Evolutionary conservation across 2,888 invertebrate species (phyloP), one percentile per base, ranked within the genome.

Genomic region (Campopleginae sp.): DNA sequence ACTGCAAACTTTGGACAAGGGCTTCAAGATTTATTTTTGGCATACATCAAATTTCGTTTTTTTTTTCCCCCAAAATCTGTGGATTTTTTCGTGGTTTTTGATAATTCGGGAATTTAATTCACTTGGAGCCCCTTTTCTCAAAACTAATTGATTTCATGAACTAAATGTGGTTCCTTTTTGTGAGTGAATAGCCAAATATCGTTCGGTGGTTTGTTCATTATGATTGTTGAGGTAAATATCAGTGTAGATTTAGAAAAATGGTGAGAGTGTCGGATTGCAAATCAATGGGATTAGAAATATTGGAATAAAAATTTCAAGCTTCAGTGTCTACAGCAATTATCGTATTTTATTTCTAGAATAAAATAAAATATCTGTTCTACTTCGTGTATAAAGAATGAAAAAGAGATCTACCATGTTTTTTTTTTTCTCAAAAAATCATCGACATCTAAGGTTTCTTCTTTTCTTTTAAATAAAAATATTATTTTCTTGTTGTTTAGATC

Each of bases 201-300:
- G 70, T 75, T 44, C 19, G 76, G 65, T 61, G 23, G 7, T 54
- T 23, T 42, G 38, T 19, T 12, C 72, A 54, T 58, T 44, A 63
- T 74, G 42, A 74, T 54, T 48, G 38, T 44, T 27, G 42, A 71
- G 8, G 80, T 27, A 38, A 76, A 58, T 72, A 58, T 76, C n/a
- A 51, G 83, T 79, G 74, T 68, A 70, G 74, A 83, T 68, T 58
- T 17, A 19, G 42, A 27, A 74, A 82, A 63, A 75, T 78, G 19
- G 78, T 81, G 78, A 23, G 17, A 72, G 77, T 80, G 84, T 84
- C 46, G 46, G 33, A 76, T 70, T 71, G 80, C 65, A 63, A 84
- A 70, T 72, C 42, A 61, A 48, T 68, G 61, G 17, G 10, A 74
- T 33, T 58, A 58, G 38, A 80, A 42, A 74, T 54, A 70, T 54